These are phyloP conservation scores for Mesoclemmys tuberculata DNA, from an alignment of 2,113 vertebrate species.

Conservation along the genomic window DNA sequence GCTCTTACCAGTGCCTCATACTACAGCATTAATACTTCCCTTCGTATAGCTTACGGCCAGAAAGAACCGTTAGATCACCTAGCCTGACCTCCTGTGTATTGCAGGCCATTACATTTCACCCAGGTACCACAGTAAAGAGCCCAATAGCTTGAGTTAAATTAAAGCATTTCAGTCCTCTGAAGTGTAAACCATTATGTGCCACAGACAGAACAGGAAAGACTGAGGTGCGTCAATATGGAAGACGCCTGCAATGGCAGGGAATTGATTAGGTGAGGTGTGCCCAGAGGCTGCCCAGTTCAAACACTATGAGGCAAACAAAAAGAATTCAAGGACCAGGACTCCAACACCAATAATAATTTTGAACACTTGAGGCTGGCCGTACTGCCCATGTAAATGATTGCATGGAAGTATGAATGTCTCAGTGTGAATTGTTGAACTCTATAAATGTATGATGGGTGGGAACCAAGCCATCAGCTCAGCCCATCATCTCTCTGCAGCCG, in stretches of 20 bases:
- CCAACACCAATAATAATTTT: background rate
- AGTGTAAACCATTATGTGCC: background rate
- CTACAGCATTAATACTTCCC: too few relatives aligned
- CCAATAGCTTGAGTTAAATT: background rate
- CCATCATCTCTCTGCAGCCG: background rate
- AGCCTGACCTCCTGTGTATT: too few relatives aligned
- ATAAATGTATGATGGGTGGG: background rate
- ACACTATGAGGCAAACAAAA: background rate
- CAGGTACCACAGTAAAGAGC: background rate
- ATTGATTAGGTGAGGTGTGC: background rate
- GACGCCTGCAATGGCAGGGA: background rate
- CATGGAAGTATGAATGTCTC: background rate
- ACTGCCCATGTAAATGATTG: background rate
- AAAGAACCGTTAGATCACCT: too few relatives aligned
- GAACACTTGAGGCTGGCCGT: background rate
- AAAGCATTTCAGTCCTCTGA: background rate
- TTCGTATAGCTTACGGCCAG: too few relatives aligned
- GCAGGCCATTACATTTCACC: background rate
- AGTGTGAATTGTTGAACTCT: background rate
- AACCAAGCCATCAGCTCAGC: background rate
- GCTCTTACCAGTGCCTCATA: too few relatives aligned
- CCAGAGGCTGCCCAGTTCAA: background rate
- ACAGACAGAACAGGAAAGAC: background rate
- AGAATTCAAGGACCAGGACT: background rate
- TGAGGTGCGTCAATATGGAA: background rate